These are phyloP conservation scores for Drosophila subpulchrella DNA, from an alignment of 1,140 invertebrate species.

Conservation along the genomic window DNA sequence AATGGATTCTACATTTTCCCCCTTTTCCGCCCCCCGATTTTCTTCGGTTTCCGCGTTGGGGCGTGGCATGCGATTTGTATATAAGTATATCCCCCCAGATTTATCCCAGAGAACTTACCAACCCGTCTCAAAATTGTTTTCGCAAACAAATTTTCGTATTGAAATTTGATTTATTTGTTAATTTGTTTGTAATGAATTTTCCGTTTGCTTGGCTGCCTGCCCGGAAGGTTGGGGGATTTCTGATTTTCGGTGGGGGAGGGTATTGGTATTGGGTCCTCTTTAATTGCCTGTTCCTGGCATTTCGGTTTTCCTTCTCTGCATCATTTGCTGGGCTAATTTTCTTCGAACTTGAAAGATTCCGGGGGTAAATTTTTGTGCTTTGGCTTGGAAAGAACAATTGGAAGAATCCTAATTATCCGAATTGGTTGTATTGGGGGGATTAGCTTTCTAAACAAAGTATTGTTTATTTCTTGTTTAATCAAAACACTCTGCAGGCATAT, in stretches of 20 bases:
- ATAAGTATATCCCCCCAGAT: background rate
- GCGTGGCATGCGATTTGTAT: constrained; percentile 68
- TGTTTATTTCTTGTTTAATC: background rate
- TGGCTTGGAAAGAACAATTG: constrained; percentile 59
- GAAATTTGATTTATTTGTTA: constrained; percentile 85
- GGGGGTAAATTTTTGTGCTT: constrained; percentile 51
- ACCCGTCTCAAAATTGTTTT: constrained; percentile 80
- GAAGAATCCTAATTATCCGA: constrained; percentile 18
- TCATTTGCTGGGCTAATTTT: constrained; percentile 79
- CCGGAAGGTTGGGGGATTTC: constrained; percentile 25
- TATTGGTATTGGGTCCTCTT: constrained; percentile 27
- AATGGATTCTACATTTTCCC: constrained; percentile 26
- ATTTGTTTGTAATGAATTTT: constrained; percentile 85
- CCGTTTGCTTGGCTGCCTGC: constrained; percentile 71
- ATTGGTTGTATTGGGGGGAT: background rate
- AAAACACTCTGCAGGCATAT: background rate
- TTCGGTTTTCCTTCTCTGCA: constrained; percentile 61
- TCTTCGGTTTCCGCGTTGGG: constrained; percentile 43
- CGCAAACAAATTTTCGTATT: constrained; percentile 84
- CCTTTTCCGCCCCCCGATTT: background rate
- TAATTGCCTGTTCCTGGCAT: constrained; percentile 77
- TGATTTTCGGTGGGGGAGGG: background rate
- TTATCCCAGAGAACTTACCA: constrained; percentile 16
- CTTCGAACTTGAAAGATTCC: constrained; percentile 36
- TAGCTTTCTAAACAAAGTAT: background rate